Evolutionary conservation across 2,888 invertebrate genomes (phyloP).

Genomic region (Torymus tubicola): DNA sequence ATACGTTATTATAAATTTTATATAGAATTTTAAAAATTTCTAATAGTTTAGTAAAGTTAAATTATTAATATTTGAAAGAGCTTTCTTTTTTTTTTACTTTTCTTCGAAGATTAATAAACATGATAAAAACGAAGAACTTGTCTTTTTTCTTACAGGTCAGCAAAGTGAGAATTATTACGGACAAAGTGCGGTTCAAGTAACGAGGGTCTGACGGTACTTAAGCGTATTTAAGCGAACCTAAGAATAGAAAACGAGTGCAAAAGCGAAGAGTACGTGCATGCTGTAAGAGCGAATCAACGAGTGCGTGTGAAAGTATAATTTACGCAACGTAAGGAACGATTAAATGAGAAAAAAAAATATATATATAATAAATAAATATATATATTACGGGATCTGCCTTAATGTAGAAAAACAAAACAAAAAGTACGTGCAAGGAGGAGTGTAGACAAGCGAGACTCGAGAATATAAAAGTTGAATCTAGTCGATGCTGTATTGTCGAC

Average conservation of each 20-base stretch:
- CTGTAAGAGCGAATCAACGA: constrained; percentile 22
- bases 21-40: too few species aligned
- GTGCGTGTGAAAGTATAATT: constrained; percentile 14
- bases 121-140: neutral
- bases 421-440: constrained; percentile 17
- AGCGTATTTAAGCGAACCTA: constrained; percentile 14
- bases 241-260: constrained; percentile 19
- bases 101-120: neutral
- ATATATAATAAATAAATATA: neutral
- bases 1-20: too few species aligned
- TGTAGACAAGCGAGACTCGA: constrained; percentile 10
- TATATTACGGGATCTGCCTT: constrained; percentile 51
- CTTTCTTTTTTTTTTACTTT: too few species aligned
- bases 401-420: constrained; percentile 38
- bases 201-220: constrained; percentile 42
- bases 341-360: constrained; percentile 16
- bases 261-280: constrained; percentile 5
- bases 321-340: constrained; percentile 16
- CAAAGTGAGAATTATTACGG: constrained; percentile 43
- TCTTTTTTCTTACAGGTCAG: constrained; percentile 51
- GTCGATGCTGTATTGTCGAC: constrained; percentile 27
- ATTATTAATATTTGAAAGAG: too few species aligned
- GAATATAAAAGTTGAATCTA: constrained; percentile 31
- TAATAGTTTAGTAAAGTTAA: too few species aligned
- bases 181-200: constrained; percentile 36